Evolutionary conservation across 2,888 invertebrate genomes (phyloP).

Genomic region (Cecidostiba fungosa): DNA sequence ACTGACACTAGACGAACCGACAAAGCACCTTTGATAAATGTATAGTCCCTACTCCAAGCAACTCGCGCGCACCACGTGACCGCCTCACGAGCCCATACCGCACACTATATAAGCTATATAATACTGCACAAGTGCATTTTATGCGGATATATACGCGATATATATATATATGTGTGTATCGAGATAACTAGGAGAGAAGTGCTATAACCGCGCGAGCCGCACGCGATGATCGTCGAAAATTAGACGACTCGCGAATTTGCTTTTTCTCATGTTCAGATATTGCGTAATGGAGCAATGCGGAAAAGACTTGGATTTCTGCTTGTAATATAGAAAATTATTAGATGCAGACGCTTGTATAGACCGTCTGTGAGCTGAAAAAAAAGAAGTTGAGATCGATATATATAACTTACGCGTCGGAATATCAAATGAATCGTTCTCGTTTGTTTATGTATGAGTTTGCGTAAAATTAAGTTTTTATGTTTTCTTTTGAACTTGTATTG

Average conservation of each 20-base stretch:
- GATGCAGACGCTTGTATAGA: background rate
- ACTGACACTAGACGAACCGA: constrained; percentile 19
- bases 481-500: background rate
- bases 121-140: background rate
- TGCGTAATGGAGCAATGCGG: background rate
- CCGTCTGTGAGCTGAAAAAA: background rate
- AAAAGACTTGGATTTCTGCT: background rate
- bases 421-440: background rate
- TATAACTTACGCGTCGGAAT: background rate
- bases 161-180: background rate
- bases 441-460: background rate
- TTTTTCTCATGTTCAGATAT: background rate
- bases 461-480: background rate
- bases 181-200: background rate
- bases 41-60: background rate
- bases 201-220: background rate
- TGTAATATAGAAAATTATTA: background rate
- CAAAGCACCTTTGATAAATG: background rate
- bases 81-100: background rate
- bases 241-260: background rate
- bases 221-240: constrained; percentile 3
- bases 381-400: background rate
- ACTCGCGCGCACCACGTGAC: background rate
- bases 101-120: background rate
- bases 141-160: background rate